Evolutionary conservation across 2,888 invertebrate genomes (phyloP).

Genomic region (Meandrusa payeni): DNA sequence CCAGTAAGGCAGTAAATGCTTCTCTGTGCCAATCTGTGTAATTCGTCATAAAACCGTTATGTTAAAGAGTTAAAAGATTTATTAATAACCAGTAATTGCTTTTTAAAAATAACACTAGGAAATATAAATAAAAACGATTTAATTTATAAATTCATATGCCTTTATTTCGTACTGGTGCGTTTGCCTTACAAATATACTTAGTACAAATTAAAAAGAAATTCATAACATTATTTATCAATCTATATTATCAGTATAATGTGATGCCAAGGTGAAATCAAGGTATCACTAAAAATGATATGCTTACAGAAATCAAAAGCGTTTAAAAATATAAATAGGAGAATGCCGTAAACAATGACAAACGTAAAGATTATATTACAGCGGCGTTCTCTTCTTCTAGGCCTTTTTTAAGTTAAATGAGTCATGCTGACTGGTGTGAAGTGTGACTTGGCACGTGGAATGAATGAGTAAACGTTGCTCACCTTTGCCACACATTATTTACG

Average conservation of each 20-base stretch:
- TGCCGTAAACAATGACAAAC: slow-evolving; percentile 31
- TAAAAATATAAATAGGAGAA: slow-evolving; percentile 45
- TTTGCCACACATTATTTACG: too few species aligned
- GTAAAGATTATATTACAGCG: slow-evolving; percentile 11
- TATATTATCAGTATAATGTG: slow-evolving; percentile 55
- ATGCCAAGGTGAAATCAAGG: slow-evolving; percentile 25
- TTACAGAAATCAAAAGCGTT: slow-evolving; percentile 56
- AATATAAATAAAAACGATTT: neutral
- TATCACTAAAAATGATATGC: slow-evolving; percentile 72
- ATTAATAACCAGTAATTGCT: too few species aligned
- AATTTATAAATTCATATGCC: slow-evolving; percentile 74
- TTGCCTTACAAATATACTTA: slow-evolving; percentile 75
- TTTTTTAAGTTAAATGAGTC: too few species aligned
- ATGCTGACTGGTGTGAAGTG: too few species aligned
- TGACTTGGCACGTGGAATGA: too few species aligned
- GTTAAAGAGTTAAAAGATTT: too few species aligned
- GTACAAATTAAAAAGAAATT: slow-evolving; percentile 61
- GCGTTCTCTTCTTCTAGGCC: slow-evolving; percentile 14
- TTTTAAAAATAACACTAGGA: too few species aligned
- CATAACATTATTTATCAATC: slow-evolving; percentile 48
- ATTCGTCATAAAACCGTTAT: too few species aligned
- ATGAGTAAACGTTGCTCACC: too few species aligned
- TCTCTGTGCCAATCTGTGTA: too few species aligned
- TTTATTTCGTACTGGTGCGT: slow-evolving; percentile 81
- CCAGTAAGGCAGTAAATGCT: too few species aligned